Percentiles rank a stretch among this genome's conserved stretches.
phyloP scores from a whole-genome alignment of 2,113 vertebrate species.

The Rana temporaria region DNA sequence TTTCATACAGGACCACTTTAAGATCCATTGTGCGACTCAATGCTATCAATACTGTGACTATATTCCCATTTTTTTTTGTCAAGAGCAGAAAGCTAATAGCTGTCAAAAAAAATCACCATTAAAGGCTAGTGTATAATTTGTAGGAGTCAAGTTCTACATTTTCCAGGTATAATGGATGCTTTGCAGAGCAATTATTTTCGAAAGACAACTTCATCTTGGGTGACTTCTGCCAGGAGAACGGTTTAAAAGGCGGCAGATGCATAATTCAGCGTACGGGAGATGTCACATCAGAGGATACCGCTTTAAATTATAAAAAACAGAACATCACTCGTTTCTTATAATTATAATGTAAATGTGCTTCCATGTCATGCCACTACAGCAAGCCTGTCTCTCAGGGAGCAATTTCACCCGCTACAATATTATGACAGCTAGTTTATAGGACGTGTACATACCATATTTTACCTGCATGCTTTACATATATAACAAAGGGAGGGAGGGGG shows the following conservation, averaged over 20 bases:
- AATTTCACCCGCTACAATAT: conserved; percentile 82
- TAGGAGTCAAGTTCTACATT: conserved; percentile 86
- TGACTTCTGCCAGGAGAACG: conserved; percentile 82
- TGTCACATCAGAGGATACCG: conserved; percentile 85
- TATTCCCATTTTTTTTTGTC: conserved; percentile 71
- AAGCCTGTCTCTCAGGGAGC: conserved; percentile 79
- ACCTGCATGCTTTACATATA: conserved; percentile 80
- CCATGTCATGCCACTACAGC: conserved; percentile 80
- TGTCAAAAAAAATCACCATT: conserved; percentile 84
- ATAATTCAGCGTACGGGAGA: conserved; percentile 82
- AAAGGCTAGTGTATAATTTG: conserved; percentile 86
- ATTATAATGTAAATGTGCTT: conserved; percentile 83
- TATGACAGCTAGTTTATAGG: conserved; percentile 81
- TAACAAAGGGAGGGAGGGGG: conserved; percentile 59
- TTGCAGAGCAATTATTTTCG: conserved; percentile 86
- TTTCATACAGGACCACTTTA: conserved; percentile 64
- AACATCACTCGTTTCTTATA: conserved; percentile 78
- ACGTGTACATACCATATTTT: conserved; percentile 78
- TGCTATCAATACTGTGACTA: conserved; percentile 85
- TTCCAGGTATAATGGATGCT: conserved; percentile 86
- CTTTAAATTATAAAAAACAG: conserved; percentile 75
- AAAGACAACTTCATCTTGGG: conserved; percentile 87
- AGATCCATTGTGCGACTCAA: conserved; percentile 72
- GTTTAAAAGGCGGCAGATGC: conserved; percentile 82
- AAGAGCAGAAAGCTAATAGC: conserved; percentile 76